phyloP scores from a whole-genome alignment of 2,113 vertebrate genomes.

The Eulemur rufifrons region DNA sequence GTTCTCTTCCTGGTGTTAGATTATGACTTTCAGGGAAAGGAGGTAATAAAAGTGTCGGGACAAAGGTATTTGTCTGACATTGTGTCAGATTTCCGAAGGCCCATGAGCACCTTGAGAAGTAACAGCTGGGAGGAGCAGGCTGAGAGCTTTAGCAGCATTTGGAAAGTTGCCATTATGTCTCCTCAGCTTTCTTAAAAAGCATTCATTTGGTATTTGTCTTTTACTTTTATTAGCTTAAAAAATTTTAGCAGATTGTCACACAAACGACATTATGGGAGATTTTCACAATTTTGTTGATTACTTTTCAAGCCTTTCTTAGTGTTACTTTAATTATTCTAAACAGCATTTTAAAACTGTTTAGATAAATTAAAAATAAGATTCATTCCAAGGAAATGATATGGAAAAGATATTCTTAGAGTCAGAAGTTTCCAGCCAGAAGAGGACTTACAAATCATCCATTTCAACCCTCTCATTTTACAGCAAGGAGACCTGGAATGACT shows the following conservation, averaged over 20 bases:
- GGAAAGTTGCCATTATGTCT: constrained; percentile 45
- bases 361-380: constrained; percentile 66
- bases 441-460: neutral
- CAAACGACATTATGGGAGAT: constrained; percentile 54
- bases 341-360: constrained; percentile 68
- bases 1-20: constrained; percentile 76
- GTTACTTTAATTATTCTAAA: constrained; percentile 80
- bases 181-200: constrained; percentile 68
- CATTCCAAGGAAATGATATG: constrained; percentile 60
- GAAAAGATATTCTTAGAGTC: constrained; percentile 49
- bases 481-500: neutral
- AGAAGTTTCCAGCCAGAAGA: constrained; percentile 51
- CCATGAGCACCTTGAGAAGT: constrained; percentile 80
- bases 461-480: neutral
- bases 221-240: constrained; percentile 76
- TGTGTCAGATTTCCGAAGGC: constrained; percentile 84
- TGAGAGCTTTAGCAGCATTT: constrained; percentile 53
- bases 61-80: constrained; percentile 80
- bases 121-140: constrained; percentile 85
- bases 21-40: constrained; percentile 77
- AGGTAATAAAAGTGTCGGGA: constrained; percentile 62
- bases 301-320: constrained; percentile 70
- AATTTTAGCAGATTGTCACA: constrained; percentile 72
- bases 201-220: constrained; percentile 58
- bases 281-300: constrained; percentile 67